Evolutionary conservation across 2,113 vertebrate genomes (phyloP).

Genomic region (Girardinichthys multiradiatus): DNA sequence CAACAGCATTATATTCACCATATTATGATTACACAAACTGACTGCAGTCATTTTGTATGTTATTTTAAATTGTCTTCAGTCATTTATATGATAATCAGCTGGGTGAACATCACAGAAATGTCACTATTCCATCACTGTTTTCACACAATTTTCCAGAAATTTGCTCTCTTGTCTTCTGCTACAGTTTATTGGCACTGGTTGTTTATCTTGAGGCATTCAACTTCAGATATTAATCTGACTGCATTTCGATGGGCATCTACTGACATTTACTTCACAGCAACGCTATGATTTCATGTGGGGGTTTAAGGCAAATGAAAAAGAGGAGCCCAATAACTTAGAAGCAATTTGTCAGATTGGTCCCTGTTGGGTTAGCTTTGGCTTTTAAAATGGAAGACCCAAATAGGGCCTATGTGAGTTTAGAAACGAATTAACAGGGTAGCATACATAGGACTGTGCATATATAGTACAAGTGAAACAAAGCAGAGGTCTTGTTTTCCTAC

Average conservation of each 20-base stretch:
- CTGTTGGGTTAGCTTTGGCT: neutral
- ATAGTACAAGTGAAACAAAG: neutral
- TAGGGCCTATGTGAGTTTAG: neutral
- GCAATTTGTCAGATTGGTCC: neutral
- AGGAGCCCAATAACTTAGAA: neutral
- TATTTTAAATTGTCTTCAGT: neutral
- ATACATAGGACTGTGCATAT: neutral
- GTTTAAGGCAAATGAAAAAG: neutral
- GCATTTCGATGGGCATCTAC: neutral
- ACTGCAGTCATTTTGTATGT: neutral
- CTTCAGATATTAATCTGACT: neutral
- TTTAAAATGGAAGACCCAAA: neutral
- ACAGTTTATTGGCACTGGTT: neutral
- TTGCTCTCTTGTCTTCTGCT: neutral
- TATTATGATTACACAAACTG: neutral
- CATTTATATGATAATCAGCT: neutral
- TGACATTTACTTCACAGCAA: conserved; percentile 17
- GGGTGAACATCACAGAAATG: neutral
- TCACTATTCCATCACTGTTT: neutral
- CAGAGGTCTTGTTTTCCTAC: neutral
- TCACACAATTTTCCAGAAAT: neutral
- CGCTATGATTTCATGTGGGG: conserved; percentile 2
- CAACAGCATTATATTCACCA: neutral
- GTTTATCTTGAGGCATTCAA: neutral
- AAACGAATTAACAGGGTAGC: neutral